Conservation (phyloP, 2,888 invertebrate genomes). For the Tachystola acroxantha region DNA sequence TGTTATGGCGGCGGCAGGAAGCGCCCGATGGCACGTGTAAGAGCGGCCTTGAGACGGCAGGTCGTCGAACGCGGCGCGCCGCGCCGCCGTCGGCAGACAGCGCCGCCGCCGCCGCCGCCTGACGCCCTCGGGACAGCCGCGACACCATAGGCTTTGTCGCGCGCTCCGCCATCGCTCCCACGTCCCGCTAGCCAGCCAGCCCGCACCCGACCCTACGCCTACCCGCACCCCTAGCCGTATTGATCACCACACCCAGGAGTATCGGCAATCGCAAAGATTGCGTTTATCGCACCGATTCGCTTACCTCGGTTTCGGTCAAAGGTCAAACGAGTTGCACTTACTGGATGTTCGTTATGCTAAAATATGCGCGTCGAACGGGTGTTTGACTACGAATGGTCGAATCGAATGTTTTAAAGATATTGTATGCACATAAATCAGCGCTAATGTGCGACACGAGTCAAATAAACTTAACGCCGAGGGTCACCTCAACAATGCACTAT, state of each 20-base stretch:
- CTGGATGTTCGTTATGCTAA: conserved; percentile 29
- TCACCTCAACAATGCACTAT: conserved; percentile 23
- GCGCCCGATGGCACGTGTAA: conserved; percentile 70
- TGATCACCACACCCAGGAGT: conserved; percentile 13
- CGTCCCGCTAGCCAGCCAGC: conserved; percentile 4
- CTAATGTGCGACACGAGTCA: conserved; percentile 15
- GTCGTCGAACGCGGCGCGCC: conserved; percentile 63
- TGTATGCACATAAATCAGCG: conserved; percentile 11
- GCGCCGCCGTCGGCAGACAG: conserved; percentile 34
- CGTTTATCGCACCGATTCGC: background rate
- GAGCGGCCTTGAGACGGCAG: conserved; percentile 72
- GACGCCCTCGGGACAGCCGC: conserved; percentile 42
- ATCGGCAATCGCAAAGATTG: conserved; percentile 5
- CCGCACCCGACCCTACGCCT: conserved; percentile 8
- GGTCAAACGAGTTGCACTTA: conserved; percentile 39
- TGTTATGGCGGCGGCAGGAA: conserved; percentile 73
- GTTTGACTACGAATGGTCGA: conserved; percentile 35
- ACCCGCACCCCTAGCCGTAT: conserved; percentile 19
- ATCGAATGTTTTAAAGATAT: conserved; percentile 31
- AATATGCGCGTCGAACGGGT: conserved; percentile 42
- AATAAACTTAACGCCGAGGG: conserved; percentile 19
- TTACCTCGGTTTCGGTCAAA: conserved; percentile 16
- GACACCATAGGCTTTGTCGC: conserved; percentile 45
- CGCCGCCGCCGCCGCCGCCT: conserved; percentile 38
- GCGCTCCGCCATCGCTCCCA: conserved; percentile 25